Conservation (phyloP, 1,140 invertebrate genomes). For the Aricia agestis region DNA sequence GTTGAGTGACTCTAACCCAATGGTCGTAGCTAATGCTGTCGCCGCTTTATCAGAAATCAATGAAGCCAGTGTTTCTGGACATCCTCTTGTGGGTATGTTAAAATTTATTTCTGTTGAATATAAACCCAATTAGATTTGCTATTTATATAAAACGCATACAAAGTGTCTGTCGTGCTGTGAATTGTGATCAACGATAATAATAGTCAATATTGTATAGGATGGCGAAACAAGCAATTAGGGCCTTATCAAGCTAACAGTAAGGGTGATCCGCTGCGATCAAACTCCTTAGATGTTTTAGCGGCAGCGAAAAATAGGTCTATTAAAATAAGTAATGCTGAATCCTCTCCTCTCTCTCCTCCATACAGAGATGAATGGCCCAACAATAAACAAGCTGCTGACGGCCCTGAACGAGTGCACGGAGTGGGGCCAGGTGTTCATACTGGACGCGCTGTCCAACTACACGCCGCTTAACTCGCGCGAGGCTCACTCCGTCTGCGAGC, state of each 20-base stretch:
- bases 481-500: conserved; percentile 99
- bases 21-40: conserved; percentile 99
- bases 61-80: conserved; percentile 94
- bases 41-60: conserved; percentile 99
- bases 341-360: no score
- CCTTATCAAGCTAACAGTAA: no score
- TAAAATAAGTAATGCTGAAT: no score
- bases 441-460: conserved; percentile 98
- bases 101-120: neutral
- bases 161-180: no score
- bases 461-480: conserved; percentile 97
- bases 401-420: conserved; percentile 99
- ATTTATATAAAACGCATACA: no score
- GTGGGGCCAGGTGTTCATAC: conserved; percentile 99
- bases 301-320: no score
- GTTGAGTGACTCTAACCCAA: conserved; percentile 99
- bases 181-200: no score
- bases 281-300: no score
- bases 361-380: conserved; percentile 96
- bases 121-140: no score
- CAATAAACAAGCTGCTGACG: conserved; percentile 98
- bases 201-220: no score
- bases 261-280: no score
- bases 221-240: no score
- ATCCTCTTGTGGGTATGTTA: conserved; percentile 86